Conservation (phyloP, 2,888 invertebrate genomes). For the Acrobasis consociella region DNA sequence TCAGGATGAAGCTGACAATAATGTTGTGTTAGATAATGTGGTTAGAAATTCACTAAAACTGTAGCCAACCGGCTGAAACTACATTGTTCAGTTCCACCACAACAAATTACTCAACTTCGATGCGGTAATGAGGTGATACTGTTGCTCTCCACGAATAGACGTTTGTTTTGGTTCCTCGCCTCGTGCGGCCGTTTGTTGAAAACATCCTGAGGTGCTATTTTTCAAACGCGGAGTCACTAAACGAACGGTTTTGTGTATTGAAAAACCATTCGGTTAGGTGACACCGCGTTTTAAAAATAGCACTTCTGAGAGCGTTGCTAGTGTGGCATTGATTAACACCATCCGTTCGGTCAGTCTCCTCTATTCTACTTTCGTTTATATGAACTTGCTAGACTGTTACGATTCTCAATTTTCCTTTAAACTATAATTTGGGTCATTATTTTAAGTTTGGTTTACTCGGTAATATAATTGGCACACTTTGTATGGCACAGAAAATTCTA, state of each 20-base stretch:
- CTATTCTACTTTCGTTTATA: conserved; percentile 1
- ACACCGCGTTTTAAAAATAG: too few relatives aligned
- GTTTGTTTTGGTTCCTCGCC: conserved; percentile 54
- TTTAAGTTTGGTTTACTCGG: not conserved
- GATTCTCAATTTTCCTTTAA: not conserved
- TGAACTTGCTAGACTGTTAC: not conserved
- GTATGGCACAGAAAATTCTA: not conserved
- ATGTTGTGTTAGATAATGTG: too few relatives aligned
- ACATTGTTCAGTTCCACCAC: not conserved
- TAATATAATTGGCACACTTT: not conserved
- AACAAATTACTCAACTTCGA: conserved; percentile 16
- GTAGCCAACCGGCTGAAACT: not conserved
- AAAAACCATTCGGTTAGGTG: too few relatives aligned
- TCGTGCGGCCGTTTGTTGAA: conserved; percentile 50
- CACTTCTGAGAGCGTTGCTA: conserved; percentile 34
- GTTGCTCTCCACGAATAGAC: conserved; percentile 39
- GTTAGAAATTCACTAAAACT: not conserved
- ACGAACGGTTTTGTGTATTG: too few relatives aligned
- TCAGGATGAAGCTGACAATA: too few relatives aligned
- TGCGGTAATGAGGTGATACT: conserved; percentile 18
- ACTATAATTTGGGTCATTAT: conserved; percentile 4
- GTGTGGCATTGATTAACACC: conserved; percentile 30
- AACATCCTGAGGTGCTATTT: too few relatives aligned
- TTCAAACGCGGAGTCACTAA: too few relatives aligned
- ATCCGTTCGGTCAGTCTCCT: conserved; percentile 16